Percentiles rank a stretch among this genome's conserved stretches.
Conservation (phyloP, 2,113 vertebrate genomes). For the Ictidomys tridecemlineatus region DNA sequence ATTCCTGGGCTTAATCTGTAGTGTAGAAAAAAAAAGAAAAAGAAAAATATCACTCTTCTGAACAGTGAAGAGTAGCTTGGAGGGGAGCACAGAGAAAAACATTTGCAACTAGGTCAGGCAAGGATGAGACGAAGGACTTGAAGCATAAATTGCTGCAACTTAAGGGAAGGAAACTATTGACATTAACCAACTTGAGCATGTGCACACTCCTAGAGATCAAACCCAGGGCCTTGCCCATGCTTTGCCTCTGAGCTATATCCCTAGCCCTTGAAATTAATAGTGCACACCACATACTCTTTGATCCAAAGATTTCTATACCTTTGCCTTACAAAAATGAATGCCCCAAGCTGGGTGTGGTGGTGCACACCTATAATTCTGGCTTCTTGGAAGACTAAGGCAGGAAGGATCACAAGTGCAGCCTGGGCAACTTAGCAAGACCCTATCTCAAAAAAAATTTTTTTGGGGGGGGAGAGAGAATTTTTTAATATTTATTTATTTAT, state of each 20-base stretch:
- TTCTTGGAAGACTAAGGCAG: background rate
- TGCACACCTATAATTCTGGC: background rate
- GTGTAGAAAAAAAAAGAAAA: background rate
- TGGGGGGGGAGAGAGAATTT: too few species aligned
- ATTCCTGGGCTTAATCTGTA: too few species aligned
- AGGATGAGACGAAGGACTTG: background rate
- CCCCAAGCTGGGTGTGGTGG: background rate
- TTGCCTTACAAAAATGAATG: conserved; percentile 15
- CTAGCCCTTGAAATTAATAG: background rate
- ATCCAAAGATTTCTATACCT: background rate
- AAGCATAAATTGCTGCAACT: background rate
- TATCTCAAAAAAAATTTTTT: too few species aligned
- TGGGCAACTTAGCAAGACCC: background rate
- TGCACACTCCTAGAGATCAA: background rate
- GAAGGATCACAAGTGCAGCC: background rate
- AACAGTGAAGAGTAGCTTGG: background rate
- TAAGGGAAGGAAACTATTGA: background rate
- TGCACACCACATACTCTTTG: background rate
- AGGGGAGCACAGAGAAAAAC: background rate
- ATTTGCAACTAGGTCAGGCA: background rate
- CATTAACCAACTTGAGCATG: background rate
- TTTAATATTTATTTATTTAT: too few species aligned
- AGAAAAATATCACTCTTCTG: background rate
- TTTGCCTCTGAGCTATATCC: background rate
- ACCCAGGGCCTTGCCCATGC: background rate